Base-by-base conservation (phyloP, 35 echinoderm and acorn worm species). In the Hemicentrotus pulcherrimus region DNA sequence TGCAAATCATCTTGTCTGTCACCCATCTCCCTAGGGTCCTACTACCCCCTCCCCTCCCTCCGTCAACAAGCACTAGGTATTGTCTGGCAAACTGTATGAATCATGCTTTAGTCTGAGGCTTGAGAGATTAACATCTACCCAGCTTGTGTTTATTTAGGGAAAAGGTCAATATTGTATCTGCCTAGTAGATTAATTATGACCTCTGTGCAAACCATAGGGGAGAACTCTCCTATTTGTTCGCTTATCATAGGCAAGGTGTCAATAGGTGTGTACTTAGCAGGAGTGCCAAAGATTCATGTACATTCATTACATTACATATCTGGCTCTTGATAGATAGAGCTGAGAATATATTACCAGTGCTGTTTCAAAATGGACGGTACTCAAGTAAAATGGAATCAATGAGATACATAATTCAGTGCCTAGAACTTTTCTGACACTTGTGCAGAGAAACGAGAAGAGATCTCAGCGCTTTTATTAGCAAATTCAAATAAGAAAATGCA, bases 21-120 rank as follows among this genome's bases (percentile, higher is more conserved):
- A 41, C 35, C 5, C 1, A 59, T 59, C 52, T 59, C 52, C 52
- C 52, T 16, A 59, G 52, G 52, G 52, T 59, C 52, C 52, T 59
- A 59, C 52, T 2, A 59, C 52, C 5, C 52, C 65, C 3, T n/a
- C 4, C 19, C 65, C 65, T 24, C 13, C 8, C 48, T 55, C 35
- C 10, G 8, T 55, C 50, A 78, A 78, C 28, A 78, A 78, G 19
- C 19, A n/a, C 7, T 78, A 5, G 24, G 0, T 78, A 78, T 78
- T 78, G 65, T 78, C 65, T 78, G 65, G 8, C 65, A 78, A 78
- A 78, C 65, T 78, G 65, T 78, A 78, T 78, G 65, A 78, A 78
- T 78, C 65, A 78, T 78, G 65, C 65, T 78, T 2, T 28, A 78
- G 65, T 78, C 65, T 78, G 65, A 78, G 24, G 65, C 65, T 78